A percentile compares a stretch with the other conserved stretches of the same genome.
Conservation (phyloP, 2,888 invertebrate species). For the Fabriciana adippe region DNA sequence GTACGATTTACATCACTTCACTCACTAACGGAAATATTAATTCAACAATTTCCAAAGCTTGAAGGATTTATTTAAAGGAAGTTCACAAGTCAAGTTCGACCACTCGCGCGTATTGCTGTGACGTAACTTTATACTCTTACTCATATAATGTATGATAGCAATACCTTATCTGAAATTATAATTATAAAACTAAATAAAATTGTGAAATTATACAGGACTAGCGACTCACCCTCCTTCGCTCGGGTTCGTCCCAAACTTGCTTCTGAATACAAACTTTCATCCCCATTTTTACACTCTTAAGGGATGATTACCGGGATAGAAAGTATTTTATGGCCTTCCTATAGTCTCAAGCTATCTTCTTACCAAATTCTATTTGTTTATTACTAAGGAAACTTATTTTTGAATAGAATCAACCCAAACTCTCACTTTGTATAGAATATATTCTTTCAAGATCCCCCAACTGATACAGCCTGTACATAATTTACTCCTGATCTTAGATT, state of each 20-base stretch:
- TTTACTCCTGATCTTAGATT: constrained; percentile 2
- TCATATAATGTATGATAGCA: neutral
- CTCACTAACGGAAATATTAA: constrained; percentile 35
- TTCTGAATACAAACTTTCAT: too few relatives aligned
- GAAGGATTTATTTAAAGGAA: constrained; percentile 34
- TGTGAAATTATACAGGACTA: too few relatives aligned
- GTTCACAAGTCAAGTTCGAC: constrained; percentile 15
- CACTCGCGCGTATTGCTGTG: constrained; percentile 6
- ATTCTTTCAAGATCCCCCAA: neutral
- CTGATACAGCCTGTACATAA: neutral
- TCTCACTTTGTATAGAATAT: too few relatives aligned
- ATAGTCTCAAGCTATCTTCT: too few relatives aligned
- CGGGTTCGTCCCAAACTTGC: too few relatives aligned
- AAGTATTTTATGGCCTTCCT: too few relatives aligned
- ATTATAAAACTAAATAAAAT: neutral
- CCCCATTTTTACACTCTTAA: too few relatives aligned
- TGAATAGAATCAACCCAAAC: too few relatives aligned
- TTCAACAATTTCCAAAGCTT: constrained; percentile 34
- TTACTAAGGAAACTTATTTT: too few relatives aligned
- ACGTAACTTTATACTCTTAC: constrained; percentile 23
- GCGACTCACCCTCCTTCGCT: too few relatives aligned
- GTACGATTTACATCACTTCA: constrained; percentile 31
- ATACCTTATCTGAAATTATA: constrained; percentile 9
- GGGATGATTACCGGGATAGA: too few relatives aligned
- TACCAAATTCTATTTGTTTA: too few relatives aligned